phyloP scores from a whole-genome alignment of 2,888 invertebrate species.

The Hedychridium roseum region DNA sequence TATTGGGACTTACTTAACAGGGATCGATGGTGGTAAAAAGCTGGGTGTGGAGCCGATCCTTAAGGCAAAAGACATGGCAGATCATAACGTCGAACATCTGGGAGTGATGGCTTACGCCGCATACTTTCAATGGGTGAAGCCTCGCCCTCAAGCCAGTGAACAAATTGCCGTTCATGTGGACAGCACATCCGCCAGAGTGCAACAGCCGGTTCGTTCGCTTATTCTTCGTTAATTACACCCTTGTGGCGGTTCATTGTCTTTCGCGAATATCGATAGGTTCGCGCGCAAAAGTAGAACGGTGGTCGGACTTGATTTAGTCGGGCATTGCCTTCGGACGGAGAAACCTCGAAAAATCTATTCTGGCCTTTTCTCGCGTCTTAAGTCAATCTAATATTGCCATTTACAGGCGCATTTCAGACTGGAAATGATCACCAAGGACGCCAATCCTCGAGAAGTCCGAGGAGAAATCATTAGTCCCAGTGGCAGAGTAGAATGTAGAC shows the following conservation, averaged over 20 bases:
- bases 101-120: slow-evolving; percentile 98
- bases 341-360: too few relatives aligned
- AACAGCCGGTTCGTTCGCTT: slow-evolving; percentile 76
- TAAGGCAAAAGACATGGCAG: slow-evolving; percentile 93
- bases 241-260: neutral
- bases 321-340: too few relatives aligned
- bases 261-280: too few relatives aligned
- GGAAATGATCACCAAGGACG: slow-evolving; percentile 75
- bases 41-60: slow-evolving; percentile 89
- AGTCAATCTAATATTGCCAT: too few relatives aligned
- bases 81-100: slow-evolving; percentile 93
- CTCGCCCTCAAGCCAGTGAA: slow-evolving; percentile 83
- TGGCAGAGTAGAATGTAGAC: slow-evolving; percentile 69
- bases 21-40: slow-evolving; percentile 69
- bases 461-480: slow-evolving; percentile 82
- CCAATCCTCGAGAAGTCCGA: slow-evolving; percentile 76
- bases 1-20: too few relatives aligned
- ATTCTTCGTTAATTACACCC: slow-evolving; percentile 29
- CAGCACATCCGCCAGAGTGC: slow-evolving; percentile 85
- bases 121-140: slow-evolving; percentile 88
- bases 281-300: too few relatives aligned
- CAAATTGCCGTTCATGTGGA: slow-evolving; percentile 82
- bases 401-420: slow-evolving; percentile 81
- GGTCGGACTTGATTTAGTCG: too few relatives aligned
- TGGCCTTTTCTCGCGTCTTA: too few relatives aligned